Percentiles rank a stretch among this genome's conserved stretches.
Evolutionary conservation across 2,797 vertebrate genomes (phyloP).

Genomic region (Allenopithecus nigroviridis): DNA sequence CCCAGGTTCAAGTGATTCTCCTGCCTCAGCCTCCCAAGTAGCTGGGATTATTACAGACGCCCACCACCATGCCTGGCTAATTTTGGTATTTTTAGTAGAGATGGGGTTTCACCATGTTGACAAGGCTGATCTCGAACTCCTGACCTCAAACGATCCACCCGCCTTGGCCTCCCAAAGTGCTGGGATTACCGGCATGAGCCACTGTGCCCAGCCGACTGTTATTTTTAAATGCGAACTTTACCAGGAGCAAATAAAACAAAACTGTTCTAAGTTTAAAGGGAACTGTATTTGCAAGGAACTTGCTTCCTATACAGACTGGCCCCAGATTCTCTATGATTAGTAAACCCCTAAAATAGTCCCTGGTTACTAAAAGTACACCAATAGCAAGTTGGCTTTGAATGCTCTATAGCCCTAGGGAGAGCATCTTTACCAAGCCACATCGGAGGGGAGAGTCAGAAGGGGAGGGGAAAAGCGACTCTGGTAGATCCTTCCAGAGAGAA

Average conservation of each 20-base stretch:
- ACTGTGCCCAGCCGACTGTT: not conserved
- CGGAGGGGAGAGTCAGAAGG: not conserved
- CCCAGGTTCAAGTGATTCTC: not conserved
- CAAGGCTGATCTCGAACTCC: not conserved
- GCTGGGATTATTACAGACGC: not conserved
- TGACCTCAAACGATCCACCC: not conserved
- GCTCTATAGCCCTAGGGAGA: not conserved
- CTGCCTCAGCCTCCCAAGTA: not conserved
- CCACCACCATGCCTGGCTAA: not conserved
- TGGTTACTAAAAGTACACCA: not conserved
- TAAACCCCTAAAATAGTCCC: not conserved
- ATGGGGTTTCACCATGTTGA: not conserved
- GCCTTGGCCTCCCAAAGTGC: not conserved
- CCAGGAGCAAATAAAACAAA: conserved; percentile 12
- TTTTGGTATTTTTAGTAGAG: not conserved
- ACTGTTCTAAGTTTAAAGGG: not conserved
- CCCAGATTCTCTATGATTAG: not conserved
- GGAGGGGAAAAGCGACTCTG: not conserved
- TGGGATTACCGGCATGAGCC: not conserved
- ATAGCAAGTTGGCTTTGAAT: not conserved
- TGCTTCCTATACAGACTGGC: not conserved
- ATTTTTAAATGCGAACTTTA: not conserved
- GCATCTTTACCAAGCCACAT: not conserved
- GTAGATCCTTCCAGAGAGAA: not conserved
- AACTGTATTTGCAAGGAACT: not conserved